phyloP scores from a whole-genome alignment of 2,113 vertebrate species.

The Zeus faber region DNA sequence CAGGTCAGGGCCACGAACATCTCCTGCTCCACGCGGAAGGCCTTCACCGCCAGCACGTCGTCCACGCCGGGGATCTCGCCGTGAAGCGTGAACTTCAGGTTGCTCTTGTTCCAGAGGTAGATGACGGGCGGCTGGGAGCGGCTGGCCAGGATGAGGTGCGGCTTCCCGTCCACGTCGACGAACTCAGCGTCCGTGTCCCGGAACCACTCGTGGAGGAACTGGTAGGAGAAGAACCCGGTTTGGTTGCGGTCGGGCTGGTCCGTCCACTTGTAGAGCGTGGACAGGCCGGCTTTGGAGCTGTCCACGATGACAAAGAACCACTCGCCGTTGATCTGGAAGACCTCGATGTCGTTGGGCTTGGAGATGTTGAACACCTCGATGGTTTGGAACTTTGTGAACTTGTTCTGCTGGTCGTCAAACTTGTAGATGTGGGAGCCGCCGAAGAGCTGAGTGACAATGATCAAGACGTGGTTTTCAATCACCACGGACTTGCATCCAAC shows the following conservation, averaged over 20 bases:
- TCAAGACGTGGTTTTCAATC: slow-evolving; percentile 88
- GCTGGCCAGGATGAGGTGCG: slow-evolving; percentile 89
- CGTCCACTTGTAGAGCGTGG: slow-evolving; percentile 93
- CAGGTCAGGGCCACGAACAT: slow-evolving; percentile 89
- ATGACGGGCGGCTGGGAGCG: slow-evolving; percentile 91
- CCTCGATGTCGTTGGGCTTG: slow-evolving; percentile 96
- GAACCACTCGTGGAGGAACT: slow-evolving; percentile 97
- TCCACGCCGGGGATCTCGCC: slow-evolving; percentile 88
- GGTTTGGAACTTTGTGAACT: slow-evolving; percentile 95
- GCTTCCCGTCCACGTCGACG: slow-evolving; percentile 85
- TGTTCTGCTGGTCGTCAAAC: slow-evolving; percentile 92
- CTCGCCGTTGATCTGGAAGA: slow-evolving; percentile 88
- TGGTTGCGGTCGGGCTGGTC: slow-evolving; percentile 72
- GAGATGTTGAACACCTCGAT: slow-evolving; percentile 94
- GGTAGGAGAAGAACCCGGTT: slow-evolving; percentile 92
- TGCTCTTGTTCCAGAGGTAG: slow-evolving; percentile 91
- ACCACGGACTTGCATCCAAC: slow-evolving; percentile 93
- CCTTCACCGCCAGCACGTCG: slow-evolving; percentile 90
- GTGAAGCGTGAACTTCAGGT: slow-evolving; percentile 86
- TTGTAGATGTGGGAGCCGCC: slow-evolving; percentile 95
- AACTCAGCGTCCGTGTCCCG: slow-evolving; percentile 93
- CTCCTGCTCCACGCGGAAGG: slow-evolving; percentile 80
- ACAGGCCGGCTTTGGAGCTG: slow-evolving; percentile 94
- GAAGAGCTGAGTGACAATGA: slow-evolving; percentile 95
- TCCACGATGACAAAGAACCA: slow-evolving; percentile 94